phyloP scores from a whole-genome alignment of 2,113 vertebrate species.

The Myotis davidii region DNA sequence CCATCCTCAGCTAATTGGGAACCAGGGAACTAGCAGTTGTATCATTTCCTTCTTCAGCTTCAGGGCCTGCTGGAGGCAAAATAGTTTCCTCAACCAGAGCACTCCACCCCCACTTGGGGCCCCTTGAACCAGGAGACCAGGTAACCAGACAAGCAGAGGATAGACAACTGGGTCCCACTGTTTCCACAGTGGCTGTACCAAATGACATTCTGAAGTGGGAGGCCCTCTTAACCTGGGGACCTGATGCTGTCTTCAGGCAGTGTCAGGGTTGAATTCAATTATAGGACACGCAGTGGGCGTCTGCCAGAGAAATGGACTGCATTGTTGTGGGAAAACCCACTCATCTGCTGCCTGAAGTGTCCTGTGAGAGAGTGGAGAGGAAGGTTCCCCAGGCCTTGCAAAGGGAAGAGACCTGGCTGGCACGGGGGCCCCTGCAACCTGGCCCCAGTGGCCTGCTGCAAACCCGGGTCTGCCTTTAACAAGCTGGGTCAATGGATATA shows the following conservation, averaged over 20 bases:
- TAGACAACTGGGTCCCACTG: not conserved
- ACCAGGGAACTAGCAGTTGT: not conserved
- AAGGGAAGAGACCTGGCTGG: not conserved
- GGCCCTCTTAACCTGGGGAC: not conserved
- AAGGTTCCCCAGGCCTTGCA: not conserved
- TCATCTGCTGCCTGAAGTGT: not conserved
- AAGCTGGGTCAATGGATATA: not conserved
- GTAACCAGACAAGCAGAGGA: not conserved
- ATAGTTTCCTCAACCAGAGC: not conserved
- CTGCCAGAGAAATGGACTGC: not conserved
- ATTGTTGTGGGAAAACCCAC: not conserved
- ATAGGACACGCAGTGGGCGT: not conserved
- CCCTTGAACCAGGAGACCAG: not conserved
- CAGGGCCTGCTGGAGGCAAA: not conserved
- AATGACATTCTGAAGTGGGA: not conserved
- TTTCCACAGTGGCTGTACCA: not conserved
- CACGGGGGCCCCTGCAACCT: not conserved
- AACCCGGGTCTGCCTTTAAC: not conserved
- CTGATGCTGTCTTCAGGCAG: not conserved
- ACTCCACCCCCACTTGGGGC: not conserved
- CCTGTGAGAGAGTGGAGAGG: not conserved
- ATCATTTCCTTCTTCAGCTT: slow-evolving; percentile 3
- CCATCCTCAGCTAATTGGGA: not conserved
- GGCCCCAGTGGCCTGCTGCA: not conserved
- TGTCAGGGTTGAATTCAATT: not conserved